Conservation (phyloP, 2,113 vertebrate species). For the Trachemys scripta region DNA sequence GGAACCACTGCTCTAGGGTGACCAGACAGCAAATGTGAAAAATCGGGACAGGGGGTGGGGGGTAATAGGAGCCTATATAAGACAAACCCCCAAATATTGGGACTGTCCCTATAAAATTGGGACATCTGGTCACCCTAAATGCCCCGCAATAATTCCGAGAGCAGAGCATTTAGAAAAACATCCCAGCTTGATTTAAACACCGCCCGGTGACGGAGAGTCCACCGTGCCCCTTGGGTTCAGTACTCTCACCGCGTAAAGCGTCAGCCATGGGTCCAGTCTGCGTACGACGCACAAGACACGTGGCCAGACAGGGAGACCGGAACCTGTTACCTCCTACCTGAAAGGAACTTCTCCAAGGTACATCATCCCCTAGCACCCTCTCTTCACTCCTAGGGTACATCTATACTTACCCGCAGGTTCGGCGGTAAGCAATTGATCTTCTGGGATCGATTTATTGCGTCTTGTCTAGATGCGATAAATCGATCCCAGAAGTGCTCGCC, state of each 20-base stretch:
- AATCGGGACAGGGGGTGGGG: too few relatives aligned
- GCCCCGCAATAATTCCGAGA: neutral
- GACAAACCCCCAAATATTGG: too few relatives aligned
- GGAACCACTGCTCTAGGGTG: too few relatives aligned
- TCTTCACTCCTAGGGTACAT: neutral
- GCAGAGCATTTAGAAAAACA: neutral
- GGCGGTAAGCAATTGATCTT: too few relatives aligned
- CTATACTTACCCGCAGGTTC: too few relatives aligned
- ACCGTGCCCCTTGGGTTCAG: neutral
- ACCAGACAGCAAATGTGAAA: too few relatives aligned
- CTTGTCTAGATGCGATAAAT: too few relatives aligned
- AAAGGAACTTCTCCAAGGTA: neutral
- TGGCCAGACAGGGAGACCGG: neutral
- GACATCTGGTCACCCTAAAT: neutral
- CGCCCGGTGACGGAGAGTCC: neutral
- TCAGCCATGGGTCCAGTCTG: neutral
- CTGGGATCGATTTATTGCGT: too few relatives aligned
- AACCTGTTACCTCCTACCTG: neutral
- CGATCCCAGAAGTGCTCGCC: too few relatives aligned
- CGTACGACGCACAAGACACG: neutral
- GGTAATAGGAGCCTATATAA: too few relatives aligned
- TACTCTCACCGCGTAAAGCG: neutral
- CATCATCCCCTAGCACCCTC: neutral
- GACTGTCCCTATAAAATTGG: too few relatives aligned
- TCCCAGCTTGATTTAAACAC: neutral